These are phyloP conservation scores for Lepeophtheirus nordmannii DNA, from an alignment of 2,888 invertebrate genomes.

Conservation along the genomic window DNA sequence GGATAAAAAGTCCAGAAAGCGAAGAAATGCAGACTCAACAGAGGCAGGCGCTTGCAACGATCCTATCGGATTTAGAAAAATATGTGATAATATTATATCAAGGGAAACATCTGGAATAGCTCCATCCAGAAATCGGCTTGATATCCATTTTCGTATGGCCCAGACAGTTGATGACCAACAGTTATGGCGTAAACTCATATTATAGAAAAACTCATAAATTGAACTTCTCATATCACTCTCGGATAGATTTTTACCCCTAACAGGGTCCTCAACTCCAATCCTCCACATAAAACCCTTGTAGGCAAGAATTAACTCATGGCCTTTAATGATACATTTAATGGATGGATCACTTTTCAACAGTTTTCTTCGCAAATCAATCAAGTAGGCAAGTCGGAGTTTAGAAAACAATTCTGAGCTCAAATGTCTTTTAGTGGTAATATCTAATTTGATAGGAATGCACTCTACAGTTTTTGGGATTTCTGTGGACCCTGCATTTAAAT, in stretches of 20 bases:
- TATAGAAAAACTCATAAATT: background rate
- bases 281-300: background rate
- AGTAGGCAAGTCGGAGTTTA: conserved; percentile 4
- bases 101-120: background rate
- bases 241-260: too few relatives aligned
- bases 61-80: conserved; percentile 7
- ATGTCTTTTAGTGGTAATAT: conserved; percentile 1
- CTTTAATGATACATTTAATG: background rate
- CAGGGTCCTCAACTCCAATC: conserved; percentile 6
- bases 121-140: background rate
- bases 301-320: background rate
- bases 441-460: conserved; percentile 1
- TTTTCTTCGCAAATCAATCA: conserved; percentile 1
- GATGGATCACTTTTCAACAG: background rate
- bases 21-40: conserved; percentile 10
- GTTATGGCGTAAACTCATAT: background rate
- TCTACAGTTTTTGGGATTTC: background rate
- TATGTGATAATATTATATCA: conserved; percentile 4
- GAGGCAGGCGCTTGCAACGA: background rate
- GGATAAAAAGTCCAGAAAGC: background rate
- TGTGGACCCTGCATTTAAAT: background rate
- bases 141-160: background rate
- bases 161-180: background rate
- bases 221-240: background rate
- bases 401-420: conserved; percentile 3